Evolutionary conservation across 2,888 invertebrate species (phyloP), one percentile per base, ranked within the genome.

Genomic region (Cryptus viduatorius): DNA sequence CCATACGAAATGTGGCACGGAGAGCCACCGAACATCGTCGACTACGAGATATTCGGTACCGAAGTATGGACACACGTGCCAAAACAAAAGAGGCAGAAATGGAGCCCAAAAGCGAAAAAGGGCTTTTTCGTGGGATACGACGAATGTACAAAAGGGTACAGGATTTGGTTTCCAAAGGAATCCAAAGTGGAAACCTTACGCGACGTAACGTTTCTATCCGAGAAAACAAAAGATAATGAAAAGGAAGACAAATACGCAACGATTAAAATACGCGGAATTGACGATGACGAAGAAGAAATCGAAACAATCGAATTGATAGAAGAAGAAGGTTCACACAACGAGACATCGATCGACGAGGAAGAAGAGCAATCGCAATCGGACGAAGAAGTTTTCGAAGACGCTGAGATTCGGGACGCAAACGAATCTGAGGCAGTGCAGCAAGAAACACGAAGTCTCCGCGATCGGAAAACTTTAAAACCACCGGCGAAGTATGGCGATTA

Each of bases 61-160:
- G 5, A n/a, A n/a, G 50, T 46, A 44, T 84, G 24, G 24, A 1
- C 65, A n/a, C 84, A 85, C 29, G 69, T 87, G 46, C 80, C 84
- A n/a, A 78, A 78, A 37, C 50, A 83, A 37, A 85, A 82, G 44
- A 77, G 86, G 29, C 44, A 65, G 10, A 79, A 82, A 68, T 83
- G 73, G 48, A 78, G 73, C 29, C 61, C 79, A 3, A 83, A 81
- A 77, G 68, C 77, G 10, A 53, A 81, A 72, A 73, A 82, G 65
- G 86, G 84, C 0, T 46, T 76, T 14, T 79, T 86, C 61, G 81
- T 86, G 2, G 85, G 86, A 4, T 87, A 87, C 64, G 79, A 48
- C 14, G 69, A 69, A 50, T 42, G 2, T 31, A 48, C 79, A 5
- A 84, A 86, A 65, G 84, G 79, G 16, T 82, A 75, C 42, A 12